Evolutionary conservation across 2,113 vertebrate species (phyloP).

Genomic region (Colaptes auratus): DNA sequence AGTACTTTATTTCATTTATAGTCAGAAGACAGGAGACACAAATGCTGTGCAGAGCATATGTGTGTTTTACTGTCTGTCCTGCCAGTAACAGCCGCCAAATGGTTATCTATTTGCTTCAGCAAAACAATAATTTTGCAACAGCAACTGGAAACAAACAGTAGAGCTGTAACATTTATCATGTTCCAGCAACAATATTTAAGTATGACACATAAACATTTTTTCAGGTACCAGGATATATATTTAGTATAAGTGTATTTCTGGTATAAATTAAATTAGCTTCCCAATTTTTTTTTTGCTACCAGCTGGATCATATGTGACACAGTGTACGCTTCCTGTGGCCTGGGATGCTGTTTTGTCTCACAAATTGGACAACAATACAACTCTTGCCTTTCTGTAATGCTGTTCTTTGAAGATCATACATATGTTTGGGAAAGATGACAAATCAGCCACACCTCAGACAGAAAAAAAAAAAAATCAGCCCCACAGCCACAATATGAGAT

Average conservation of each 20-base stretch:
- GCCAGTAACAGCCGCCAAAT: slow-evolving; percentile 58
- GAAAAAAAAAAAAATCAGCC: neutral
- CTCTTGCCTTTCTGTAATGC: neutral
- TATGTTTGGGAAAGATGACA: neutral
- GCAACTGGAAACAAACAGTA: slow-evolving; percentile 36
- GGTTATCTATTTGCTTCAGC: slow-evolving; percentile 56
- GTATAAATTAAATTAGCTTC: neutral
- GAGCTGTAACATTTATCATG: neutral
- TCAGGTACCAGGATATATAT: neutral
- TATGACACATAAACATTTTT: neutral
- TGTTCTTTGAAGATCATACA: neutral
- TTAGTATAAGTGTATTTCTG: neutral
- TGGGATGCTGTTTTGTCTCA: neutral
- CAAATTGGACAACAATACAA: neutral
- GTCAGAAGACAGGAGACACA: slow-evolving; percentile 8
- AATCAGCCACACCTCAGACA: slow-evolving; percentile 14
- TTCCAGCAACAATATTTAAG: neutral
- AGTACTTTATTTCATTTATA: slow-evolving; percentile 11
- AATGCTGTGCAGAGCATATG: slow-evolving; percentile 27
- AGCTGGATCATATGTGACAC: neutral
- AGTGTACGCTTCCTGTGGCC: neutral
- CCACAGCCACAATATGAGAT: neutral
- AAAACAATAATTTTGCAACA: slow-evolving; percentile 48
- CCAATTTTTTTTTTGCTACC: neutral
- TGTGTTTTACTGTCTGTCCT: slow-evolving; percentile 45